Evolutionary conservation across 2,888 invertebrate species (phyloP).

Genomic region (Scelioninae gen. 1): DNA sequence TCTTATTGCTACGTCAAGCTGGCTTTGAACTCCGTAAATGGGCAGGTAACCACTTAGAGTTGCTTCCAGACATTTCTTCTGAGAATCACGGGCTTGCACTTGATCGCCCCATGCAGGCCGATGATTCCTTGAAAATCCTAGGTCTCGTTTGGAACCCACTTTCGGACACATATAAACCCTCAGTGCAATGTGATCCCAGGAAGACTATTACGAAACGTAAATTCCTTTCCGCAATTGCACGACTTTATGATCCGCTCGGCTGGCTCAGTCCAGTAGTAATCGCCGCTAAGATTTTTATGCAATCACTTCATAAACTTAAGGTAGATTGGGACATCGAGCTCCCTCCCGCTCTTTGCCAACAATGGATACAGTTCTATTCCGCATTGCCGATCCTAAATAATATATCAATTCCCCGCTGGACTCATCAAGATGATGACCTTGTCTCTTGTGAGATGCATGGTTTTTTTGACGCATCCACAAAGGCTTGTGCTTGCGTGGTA

Average conservation of each 20-base stretch:
- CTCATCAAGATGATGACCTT: too few species aligned
- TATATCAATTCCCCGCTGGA: too few species aligned
- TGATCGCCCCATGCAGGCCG: not conserved
- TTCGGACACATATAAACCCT: not conserved
- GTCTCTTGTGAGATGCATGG: too few species aligned
- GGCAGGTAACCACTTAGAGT: not conserved
- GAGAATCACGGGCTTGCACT: slow-evolving; percentile 15
- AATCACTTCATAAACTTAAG: too few species aligned
- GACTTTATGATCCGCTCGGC: not conserved
- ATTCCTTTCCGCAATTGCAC: slow-evolving; percentile 2
- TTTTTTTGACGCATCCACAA: too few species aligned
- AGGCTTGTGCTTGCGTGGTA: too few species aligned
- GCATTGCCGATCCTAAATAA: too few species aligned
- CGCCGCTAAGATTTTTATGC: not conserved
- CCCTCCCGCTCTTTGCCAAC: too few species aligned
- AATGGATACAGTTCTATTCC: too few species aligned
- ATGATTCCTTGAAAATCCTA: slow-evolving; percentile 18
- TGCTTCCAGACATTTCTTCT: not conserved
- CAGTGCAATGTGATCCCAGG: not conserved
- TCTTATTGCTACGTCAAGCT: not conserved
- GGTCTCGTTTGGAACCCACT: not conserved
- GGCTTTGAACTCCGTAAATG: slow-evolving; percentile 9
- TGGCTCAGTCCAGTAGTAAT: not conserved
- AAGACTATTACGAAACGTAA: not conserved
- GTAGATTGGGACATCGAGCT: too few species aligned